Conservation (phyloP, 2,797 vertebrate genomes). For the Stomatorhinus walkeri region DNA sequence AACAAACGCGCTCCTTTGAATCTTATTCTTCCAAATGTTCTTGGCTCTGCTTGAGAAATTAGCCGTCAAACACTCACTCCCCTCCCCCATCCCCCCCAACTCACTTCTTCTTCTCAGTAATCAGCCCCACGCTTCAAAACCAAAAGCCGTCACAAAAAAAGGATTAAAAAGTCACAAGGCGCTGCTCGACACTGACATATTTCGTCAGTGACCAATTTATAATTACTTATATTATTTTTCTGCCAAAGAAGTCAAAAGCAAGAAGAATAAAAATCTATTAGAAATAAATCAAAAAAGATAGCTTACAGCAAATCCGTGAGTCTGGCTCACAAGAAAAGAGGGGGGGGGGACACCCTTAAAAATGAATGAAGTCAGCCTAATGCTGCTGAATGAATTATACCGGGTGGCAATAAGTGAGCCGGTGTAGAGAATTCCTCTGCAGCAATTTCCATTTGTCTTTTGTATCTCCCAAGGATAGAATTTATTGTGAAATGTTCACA, state of each 20-base stretch:
- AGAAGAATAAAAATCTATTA: slow-evolving; percentile 32
- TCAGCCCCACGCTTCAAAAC: neutral
- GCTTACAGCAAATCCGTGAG: slow-evolving; percentile 25
- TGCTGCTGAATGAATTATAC: slow-evolving; percentile 35
- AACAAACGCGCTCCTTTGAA: neutral
- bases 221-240: slow-evolving; percentile 29
- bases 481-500: slow-evolving; percentile 33
- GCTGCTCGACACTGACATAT: slow-evolving; percentile 10
- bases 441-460: slow-evolving; percentile 36
- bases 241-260: slow-evolving; percentile 21
- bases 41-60: slow-evolving; percentile 22
- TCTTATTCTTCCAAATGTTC: slow-evolving; percentile 15
- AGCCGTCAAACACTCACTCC: slow-evolving; percentile 29
- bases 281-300: slow-evolving; percentile 30
- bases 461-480: slow-evolving; percentile 28
- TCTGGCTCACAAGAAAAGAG: slow-evolving; percentile 22
- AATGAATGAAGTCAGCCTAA: slow-evolving; percentile 35
- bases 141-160: slow-evolving; percentile 26
- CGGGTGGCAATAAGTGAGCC: slow-evolving; percentile 28
- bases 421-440: slow-evolving; percentile 24
- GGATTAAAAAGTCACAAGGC: slow-evolving; percentile 30
- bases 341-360: slow-evolving; percentile 19
- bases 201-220: slow-evolving; percentile 26
- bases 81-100: neutral
- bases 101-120: slow-evolving; percentile 17